phyloP scores from a whole-genome alignment of 1,140 invertebrate genomes.

The Eufriesea mexicana region DNA sequence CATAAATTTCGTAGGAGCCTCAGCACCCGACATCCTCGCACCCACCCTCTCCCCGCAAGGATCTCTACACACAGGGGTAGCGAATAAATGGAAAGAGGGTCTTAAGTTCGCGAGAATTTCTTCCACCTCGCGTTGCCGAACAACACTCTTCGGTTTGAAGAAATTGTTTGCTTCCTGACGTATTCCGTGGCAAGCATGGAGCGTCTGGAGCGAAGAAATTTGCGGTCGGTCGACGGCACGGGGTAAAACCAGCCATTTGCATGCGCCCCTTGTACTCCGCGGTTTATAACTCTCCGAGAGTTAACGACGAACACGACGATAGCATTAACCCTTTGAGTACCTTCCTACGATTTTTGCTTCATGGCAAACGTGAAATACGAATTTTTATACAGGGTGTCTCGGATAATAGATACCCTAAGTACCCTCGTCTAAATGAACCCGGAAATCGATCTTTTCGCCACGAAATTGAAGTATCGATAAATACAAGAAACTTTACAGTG shows the following conservation, averaged over 20 bases:
- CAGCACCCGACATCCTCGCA: too few species aligned
- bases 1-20: too few species aligned
- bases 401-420: neutral
- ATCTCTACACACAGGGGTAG: too few species aligned
- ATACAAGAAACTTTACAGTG: too few species aligned
- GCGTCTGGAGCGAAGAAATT: conserved; percentile 12
- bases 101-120: neutral
- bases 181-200: neutral
- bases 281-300: conserved; percentile 31
- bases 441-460: too few species aligned
- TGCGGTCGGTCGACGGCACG: conserved; percentile 18
- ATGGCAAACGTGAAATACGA: neutral
- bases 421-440: too few species aligned
- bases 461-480: too few species aligned
- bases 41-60: too few species aligned
- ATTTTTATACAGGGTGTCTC: neutral
- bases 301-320: conserved; percentile 32
- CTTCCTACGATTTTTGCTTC: neutral
- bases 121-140: neutral
- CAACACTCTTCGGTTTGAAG: neutral
- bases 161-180: neutral
- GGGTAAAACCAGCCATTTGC: conserved; percentile 52
- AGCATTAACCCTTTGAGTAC: conserved; percentile 7
- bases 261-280: conserved; percentile 47
- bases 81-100: neutral